Percentiles rank a stretch among this genome's conserved stretches.
Conservation (phyloP, 2,888 invertebrate genomes). For the Platycnemis pennipes region DNA sequence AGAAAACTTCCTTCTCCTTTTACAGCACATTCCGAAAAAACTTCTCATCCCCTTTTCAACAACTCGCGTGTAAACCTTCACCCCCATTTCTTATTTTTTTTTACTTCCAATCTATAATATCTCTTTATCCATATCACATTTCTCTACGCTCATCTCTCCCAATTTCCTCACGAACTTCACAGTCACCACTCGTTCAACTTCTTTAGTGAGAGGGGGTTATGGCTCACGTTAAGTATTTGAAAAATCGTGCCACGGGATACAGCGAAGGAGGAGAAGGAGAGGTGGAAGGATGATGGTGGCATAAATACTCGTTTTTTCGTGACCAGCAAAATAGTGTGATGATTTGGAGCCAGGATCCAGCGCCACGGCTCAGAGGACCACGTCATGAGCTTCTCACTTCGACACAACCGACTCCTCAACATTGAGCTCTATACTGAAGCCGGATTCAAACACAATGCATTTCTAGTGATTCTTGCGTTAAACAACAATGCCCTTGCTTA, state of each 20-base stretch:
- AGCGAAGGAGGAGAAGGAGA: not conserved
- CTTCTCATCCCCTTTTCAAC: not conserved
- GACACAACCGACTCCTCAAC: not conserved
- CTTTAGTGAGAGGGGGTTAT: not conserved
- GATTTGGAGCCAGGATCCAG: not conserved
- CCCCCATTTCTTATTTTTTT: not conserved
- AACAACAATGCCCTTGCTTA: too few species aligned
- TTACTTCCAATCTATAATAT: not conserved
- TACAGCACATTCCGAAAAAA: not conserved
- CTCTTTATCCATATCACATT: conserved; percentile 6
- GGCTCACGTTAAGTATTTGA: not conserved
- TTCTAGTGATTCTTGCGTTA: not conserved
- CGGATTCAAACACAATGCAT: not conserved
- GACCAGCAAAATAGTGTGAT: not conserved
- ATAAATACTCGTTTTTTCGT: not conserved
- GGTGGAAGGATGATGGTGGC: not conserved
- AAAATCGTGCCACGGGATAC: not conserved
- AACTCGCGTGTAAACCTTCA: not conserved
- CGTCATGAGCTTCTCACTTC: not conserved
- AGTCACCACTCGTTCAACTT: not conserved
- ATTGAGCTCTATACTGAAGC: not conserved
- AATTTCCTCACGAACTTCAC: not conserved
- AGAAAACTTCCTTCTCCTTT: not conserved
- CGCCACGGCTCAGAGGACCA: not conserved
- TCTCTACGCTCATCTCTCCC: not conserved